These are phyloP conservation scores for Sinotaia quadrata DNA, from an alignment of 2,888 invertebrate species.

Conservation along the genomic window DNA sequence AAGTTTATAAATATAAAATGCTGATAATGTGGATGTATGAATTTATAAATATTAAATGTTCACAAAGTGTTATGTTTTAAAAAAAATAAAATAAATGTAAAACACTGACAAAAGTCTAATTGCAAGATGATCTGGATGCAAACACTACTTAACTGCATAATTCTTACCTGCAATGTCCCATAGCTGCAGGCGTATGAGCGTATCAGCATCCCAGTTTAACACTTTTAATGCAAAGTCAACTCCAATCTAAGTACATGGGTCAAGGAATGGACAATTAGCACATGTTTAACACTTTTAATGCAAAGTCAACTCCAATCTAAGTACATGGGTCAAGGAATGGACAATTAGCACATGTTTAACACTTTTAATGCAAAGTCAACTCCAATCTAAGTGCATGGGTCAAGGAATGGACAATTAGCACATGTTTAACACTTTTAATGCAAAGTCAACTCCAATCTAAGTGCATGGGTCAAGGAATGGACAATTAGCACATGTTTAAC, in stretches of 20 bases:
- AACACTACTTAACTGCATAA: too few species aligned
- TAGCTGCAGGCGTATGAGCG: conserved; percentile 75
- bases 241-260: conserved; percentile 62
- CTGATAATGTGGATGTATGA: too few species aligned
- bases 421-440: conserved; percentile 76
- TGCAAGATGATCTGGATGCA: too few species aligned
- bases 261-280: too few species aligned
- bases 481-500: too few species aligned
- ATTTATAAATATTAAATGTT: too few species aligned
- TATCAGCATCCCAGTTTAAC: conserved; percentile 75
- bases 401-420: too few species aligned
- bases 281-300: conserved; percentile 76
- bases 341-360: too few species aligned
- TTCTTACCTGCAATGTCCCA: conserved; percentile 77
- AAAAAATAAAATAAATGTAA: too few species aligned
- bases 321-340: conserved; percentile 16
- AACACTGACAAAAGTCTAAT: too few species aligned
- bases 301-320: conserved; percentile 76
- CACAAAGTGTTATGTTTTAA: too few species aligned
- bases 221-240: conserved; percentile 78
- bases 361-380: conserved; percentile 78
- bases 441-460: conserved; percentile 76
- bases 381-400: conserved; percentile 63
- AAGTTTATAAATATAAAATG: too few species aligned
- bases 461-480: conserved; percentile 18